Percentiles rank a stretch among this genome's conserved stretches.
These are phyloP conservation scores for Cosmia pyralina DNA, from an alignment of 2,888 invertebrate genomes.

Conservation along the genomic window DNA sequence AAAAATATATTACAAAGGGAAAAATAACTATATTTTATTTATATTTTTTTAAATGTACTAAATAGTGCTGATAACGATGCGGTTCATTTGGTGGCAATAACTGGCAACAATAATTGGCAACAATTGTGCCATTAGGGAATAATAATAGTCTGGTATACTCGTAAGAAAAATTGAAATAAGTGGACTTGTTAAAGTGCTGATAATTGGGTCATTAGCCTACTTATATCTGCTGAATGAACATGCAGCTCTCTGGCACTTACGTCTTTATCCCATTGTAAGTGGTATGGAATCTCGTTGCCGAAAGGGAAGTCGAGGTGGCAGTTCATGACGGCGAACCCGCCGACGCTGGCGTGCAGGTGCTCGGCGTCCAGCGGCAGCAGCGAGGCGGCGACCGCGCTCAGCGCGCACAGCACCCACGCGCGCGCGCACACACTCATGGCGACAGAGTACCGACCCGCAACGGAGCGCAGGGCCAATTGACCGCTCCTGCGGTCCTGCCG, in stretches of 20 bases:
- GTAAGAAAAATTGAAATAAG: no score
- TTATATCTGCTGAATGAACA: constrained; percentile 9
- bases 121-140: no score
- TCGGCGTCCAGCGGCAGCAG: constrained; percentile 84
- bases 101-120: no score
- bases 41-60: no score
- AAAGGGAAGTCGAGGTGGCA: constrained; percentile 97
- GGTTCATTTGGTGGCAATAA: no score
- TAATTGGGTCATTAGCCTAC: no score
- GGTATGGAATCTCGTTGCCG: constrained; percentile 95
- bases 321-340: constrained; percentile 94
- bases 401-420: constrained; percentile 35
- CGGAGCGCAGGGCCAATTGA: constrained; percentile 59
- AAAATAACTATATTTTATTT: no score
- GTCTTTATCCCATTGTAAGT: constrained; percentile 97
- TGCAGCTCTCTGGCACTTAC: constrained; percentile 89
- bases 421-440: constrained; percentile 38
- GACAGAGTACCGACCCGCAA: constrained; percentile 27
- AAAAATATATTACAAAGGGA: no score
- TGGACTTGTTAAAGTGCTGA: no score
- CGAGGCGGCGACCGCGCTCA: constrained; percentile 64
- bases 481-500: constrained; percentile 52
- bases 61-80: no score
- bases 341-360: constrained; percentile 92
- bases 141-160: no score